Base-by-base conservation (phyloP, 2,113 vertebrate genomes). In the Malurus elegans region DNA sequence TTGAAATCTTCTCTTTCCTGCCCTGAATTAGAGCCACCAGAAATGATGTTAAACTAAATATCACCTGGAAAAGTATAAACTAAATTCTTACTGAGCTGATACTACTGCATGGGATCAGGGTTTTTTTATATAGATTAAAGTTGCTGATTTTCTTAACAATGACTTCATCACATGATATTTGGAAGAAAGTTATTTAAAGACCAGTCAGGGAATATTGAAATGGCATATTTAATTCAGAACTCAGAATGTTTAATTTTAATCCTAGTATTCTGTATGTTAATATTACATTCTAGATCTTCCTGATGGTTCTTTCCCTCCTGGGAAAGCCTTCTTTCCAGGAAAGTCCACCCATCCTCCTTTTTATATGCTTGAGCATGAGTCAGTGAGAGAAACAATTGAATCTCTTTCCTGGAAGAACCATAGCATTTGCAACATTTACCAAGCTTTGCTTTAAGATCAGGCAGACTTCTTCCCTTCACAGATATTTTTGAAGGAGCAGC, bases 101-200 rank as follows among this genome's bases (percentile, higher is more conserved):
- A 10, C 13, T 71, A 20, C 1, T 8, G 12, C 6, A 45, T 15
- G 7, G 3, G 1, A 1, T 9, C 18, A 7, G 9, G 1, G 6
- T 32, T 61, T 50, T 50, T 72, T 47, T 2, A 29, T 44, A 38
- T 2, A 38, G 16, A 40, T 40, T 45, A 29, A 67, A 79, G 67
- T 70, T 57, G 10, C 2, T 29, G 5, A 50, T 5, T 6, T 9
- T 42, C 8, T 24, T 61, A 83, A 18, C 19, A 57, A 38, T 34
- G 0, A 45, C 8, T 42, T 91, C 8, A 56, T 38, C 7, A 40
- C 5, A 29, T 44, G 8, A 29, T n/a, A 67, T 45, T 70, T 73
- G 18, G 31, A 57, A 81, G 40, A 54, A 21, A 84, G 38, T 4
- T 18, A 45, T 32, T 71, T 67, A 51, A 85, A 81, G 14, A 6